Percentiles rank a stretch among this genome's conserved stretches.
These are phyloP conservation scores for Oryctolagus cuniculus DNA, from an alignment of 2,113 vertebrate species.

Conservation along the genomic window mOryCun1.1 NC_091433.1:164342001-164342500, in stretches of 20 bases:
- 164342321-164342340: neutral
- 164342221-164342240: neutral
- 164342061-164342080: neutral
- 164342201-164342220: neutral
- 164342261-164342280: neutral
- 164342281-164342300: neutral
- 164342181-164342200: neutral
- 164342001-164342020: neutral
- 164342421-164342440: too few relatives aligned
- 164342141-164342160: neutral
- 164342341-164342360: neutral
- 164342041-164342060: too few relatives aligned
- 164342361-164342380: neutral
- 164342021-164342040: neutral
- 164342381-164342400: neutral
- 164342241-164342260: neutral
- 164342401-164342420: neutral
- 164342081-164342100: neutral
- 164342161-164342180: neutral
- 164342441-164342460: too few relatives aligned
- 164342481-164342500: too few relatives aligned
- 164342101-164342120: neutral
- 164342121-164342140: neutral
- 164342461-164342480: too few relatives aligned
- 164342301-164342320: neutral